Base-by-base conservation (phyloP, 2,113 vertebrate genomes). In the Zapornia atra region DNA sequence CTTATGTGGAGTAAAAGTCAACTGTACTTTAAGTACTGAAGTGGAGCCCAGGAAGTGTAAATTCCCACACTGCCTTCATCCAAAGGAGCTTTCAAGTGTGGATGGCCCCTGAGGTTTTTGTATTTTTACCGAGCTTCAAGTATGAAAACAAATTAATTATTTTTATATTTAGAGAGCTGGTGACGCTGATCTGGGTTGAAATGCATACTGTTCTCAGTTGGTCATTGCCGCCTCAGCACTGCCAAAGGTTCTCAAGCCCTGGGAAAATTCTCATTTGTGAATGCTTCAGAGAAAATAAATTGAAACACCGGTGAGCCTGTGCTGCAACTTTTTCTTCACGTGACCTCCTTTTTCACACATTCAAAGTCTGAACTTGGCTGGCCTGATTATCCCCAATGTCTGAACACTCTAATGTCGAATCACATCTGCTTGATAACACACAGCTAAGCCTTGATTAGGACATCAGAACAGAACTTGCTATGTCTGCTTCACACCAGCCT, bases 81-180 rank as follows among this genome's bases (percentile, higher is more conserved):
- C 22, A 34, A 80, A 82, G 12, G 77, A 82, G 50, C 75, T 94
- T 93, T 95, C 75, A 93, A 73, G 40, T 88, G 31, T 65, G 69
- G 64, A 80, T 91, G 48, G 48, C 53, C 44, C 36, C 63, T 53
- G 36, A 87, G 83, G 80, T 91, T 91, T 46, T 82, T 77, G 40
- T 71, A 17, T 80, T 87, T 94, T 72, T 86, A 66, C 66, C 66
- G 34, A 90, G 38, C 51, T 73, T 70, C 22, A 72, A 79, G 70
- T 87, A 60, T 21, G 20, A 90, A 93, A 86, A 15, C 24, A 80
- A 71, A 91, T 73, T 66, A 81, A 78, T 85, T 90, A 9, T 57
- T 96, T 95, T 94, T 93, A 26, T 69, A 79, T 65, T 64, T 85
- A 70, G 53, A 89, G 59, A 85, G 61, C 42, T 82, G 54, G 20